Conservation (phyloP, 2,888 invertebrate species). For the Aquatica leii region DNA sequence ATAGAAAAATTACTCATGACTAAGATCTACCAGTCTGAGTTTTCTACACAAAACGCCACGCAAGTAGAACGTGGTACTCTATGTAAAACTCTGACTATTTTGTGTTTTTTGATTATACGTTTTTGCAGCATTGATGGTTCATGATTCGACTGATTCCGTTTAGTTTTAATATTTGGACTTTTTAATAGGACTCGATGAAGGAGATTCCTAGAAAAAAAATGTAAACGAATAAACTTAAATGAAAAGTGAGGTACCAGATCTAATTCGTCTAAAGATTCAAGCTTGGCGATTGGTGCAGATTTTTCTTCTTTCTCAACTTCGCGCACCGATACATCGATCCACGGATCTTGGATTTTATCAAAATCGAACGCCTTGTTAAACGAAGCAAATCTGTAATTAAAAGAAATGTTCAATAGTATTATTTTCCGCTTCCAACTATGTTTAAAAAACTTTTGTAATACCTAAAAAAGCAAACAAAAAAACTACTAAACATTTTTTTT, state of each 20-base stretch:
- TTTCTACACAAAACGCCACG: constrained; percentile 15
- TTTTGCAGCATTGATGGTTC: too few relatives aligned
- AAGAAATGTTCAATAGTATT: too few relatives aligned
- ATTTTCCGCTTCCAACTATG: too few relatives aligned
- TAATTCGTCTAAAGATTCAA: constrained; percentile 72
- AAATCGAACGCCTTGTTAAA: constrained; percentile 60
- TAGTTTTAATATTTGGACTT: constrained; percentile 44
- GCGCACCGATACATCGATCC: constrained; percentile 43
- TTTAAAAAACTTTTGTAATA: too few relatives aligned
- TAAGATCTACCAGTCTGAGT: constrained; percentile 22
- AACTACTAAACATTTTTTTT: too few relatives aligned
- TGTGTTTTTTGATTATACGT: too few relatives aligned
- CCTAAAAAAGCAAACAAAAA: too few relatives aligned
- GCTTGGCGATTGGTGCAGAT: constrained; percentile 69
- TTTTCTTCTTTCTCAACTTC: constrained; percentile 53
- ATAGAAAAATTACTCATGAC: constrained; percentile 18
- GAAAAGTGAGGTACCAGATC: constrained; percentile 63
- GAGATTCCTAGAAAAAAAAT: constrained; percentile 46
- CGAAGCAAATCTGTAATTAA: constrained; percentile 56
- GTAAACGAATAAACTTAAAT: neutral
- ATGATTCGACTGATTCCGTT: too few relatives aligned
- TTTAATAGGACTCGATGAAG: constrained; percentile 46
- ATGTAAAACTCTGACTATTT: constrained; percentile 4
- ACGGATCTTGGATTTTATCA: constrained; percentile 48
- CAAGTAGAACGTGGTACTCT: neutral